phyloP scores from a whole-genome alignment of 2,797 vertebrate species.

The Threskiornis aethiopicus region DNA sequence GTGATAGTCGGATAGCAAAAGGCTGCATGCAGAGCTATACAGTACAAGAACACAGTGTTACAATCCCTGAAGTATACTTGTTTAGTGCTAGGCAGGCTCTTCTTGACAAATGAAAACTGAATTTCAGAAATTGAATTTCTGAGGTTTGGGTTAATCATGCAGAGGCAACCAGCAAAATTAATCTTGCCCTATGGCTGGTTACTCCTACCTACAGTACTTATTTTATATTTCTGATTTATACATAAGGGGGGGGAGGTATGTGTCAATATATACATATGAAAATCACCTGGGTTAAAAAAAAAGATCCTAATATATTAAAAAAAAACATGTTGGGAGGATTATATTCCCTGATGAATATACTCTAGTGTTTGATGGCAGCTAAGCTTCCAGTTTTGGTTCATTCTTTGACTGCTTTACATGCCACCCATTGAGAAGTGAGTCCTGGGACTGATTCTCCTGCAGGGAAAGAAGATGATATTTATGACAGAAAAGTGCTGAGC shows the following conservation, averaged over 20 bases:
- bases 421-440: not conserved
- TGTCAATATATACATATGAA: not conserved
- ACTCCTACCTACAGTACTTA: not conserved
- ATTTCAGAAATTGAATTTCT: not conserved
- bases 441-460: not conserved
- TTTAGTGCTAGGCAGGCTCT: not conserved
- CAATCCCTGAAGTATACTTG: not conserved
- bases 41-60: not conserved
- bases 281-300: not conserved
- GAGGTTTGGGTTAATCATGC: slow-evolving; percentile 18
- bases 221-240: slow-evolving; percentile 21
- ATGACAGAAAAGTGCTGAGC: not conserved
- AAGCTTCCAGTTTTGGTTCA: not conserved
- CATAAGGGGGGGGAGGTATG: not conserved
- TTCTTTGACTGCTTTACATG: not conserved
- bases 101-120: not conserved
- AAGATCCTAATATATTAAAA: not conserved
- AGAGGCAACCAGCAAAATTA: slow-evolving; percentile 50
- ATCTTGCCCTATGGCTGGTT: slow-evolving; percentile 18
- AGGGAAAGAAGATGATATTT: not conserved
- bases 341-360: not conserved
- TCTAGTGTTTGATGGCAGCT: not conserved
- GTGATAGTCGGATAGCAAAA: not conserved
- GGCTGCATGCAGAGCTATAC: not conserved
- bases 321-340: not conserved